Evolutionary conservation across 2,888 invertebrate species (phyloP).

Genomic region (Chymomyza procnemis): DNA sequence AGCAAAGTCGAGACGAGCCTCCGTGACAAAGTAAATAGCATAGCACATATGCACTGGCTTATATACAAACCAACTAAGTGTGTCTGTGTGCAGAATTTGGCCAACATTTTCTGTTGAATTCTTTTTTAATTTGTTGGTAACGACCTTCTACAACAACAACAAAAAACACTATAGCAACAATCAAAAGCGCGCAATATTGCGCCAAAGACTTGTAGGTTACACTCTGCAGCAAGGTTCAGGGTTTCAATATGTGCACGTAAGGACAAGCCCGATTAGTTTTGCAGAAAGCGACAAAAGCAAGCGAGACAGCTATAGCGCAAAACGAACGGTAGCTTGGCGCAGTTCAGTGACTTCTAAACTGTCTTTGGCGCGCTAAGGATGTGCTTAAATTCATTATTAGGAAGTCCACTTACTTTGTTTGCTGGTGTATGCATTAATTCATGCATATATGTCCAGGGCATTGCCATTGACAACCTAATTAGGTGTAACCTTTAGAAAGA

Average conservation of each 20-base stretch:
- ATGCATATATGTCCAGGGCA: not conserved
- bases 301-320: not conserved
- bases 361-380: not conserved
- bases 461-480: slow-evolving; percentile 29
- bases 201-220: slow-evolving; percentile 7
- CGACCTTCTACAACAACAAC: slow-evolving; percentile 34
- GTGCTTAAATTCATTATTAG: not conserved
- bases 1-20: slow-evolving; percentile 64
- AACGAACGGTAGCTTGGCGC: not conserved
- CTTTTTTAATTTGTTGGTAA: slow-evolving; percentile 27
- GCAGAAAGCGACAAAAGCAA: not conserved
- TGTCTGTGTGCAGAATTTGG: slow-evolving; percentile 3
- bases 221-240: slow-evolving; percentile 40
- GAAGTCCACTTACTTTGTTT: not conserved
- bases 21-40: slow-evolving; percentile 28
- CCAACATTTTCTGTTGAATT: too few relatives aligned
- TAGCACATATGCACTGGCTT: slow-evolving; percentile 23
- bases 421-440: not conserved
- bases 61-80: not conserved
- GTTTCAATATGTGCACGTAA: not conserved
- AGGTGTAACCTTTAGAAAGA: slow-evolving; percentile 37
- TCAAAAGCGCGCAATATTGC: not conserved
- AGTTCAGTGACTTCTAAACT: slow-evolving; percentile 4
- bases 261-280: not conserved
- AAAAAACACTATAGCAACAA: not conserved